These are phyloP conservation scores for Campoletis raptor DNA, from an alignment of 2,888 invertebrate species.

Conservation along the genomic window DNA sequence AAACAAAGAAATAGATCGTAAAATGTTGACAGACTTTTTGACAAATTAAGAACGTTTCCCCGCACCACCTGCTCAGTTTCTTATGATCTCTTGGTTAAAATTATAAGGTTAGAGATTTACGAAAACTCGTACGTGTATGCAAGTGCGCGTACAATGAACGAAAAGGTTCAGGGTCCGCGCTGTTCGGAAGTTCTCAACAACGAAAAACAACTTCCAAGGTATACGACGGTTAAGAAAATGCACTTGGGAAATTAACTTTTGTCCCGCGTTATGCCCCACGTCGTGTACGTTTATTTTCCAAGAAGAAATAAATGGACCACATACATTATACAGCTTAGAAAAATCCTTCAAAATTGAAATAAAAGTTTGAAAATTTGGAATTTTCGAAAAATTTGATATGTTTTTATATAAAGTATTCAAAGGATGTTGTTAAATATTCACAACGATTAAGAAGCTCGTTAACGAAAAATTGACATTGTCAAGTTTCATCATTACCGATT, in stretches of 20 bases:
- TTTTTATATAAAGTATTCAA: too few species aligned
- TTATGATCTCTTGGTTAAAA: neutral
- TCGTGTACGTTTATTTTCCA: too few species aligned
- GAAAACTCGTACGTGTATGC: slow-evolving; percentile 54
- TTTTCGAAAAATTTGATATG: too few species aligned
- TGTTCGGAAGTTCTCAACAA: slow-evolving; percentile 28
- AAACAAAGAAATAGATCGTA: neutral
- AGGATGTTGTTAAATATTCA: too few species aligned
- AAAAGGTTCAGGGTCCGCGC: slow-evolving; percentile 64
- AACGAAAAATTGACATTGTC: too few species aligned
- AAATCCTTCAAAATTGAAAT: too few species aligned
- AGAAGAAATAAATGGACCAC: too few species aligned
- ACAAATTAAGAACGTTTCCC: slow-evolving; percentile 31
- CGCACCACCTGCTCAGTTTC: slow-evolving; percentile 36
- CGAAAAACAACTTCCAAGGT: slow-evolving; percentile 54
- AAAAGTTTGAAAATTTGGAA: too few species aligned
- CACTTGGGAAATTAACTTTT: slow-evolving; percentile 50
- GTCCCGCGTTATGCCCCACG: slow-evolving; percentile 55
- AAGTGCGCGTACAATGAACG: slow-evolving; percentile 59
- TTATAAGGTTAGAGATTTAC: neutral
- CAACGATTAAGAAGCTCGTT: too few species aligned
- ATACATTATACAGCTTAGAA: neutral
- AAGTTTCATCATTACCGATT: too few species aligned
- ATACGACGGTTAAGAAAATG: slow-evolving; percentile 61
- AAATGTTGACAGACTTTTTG: slow-evolving; percentile 5